These are phyloP conservation scores for Lophius americanus DNA, from an alignment of 2,797 vertebrate genomes.

Conservation along the genomic window DNA sequence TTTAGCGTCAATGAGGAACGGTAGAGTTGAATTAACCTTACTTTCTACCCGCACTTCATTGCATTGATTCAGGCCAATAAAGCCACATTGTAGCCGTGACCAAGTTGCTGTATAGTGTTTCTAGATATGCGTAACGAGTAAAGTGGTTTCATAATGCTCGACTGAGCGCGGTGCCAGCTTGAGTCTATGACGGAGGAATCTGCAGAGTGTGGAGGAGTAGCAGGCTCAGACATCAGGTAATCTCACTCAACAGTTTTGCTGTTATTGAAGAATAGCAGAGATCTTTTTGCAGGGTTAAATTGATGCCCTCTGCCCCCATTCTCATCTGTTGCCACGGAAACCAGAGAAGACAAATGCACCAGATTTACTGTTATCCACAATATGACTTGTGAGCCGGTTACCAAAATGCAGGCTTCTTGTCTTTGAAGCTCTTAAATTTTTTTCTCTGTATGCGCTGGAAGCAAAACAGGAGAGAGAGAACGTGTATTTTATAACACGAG, in stretches of 20 bases:
- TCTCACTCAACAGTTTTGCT: conserved; percentile 46
- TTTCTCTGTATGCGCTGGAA: neutral
- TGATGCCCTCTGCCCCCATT: conserved; percentile 51
- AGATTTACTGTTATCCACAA: conserved; percentile 47
- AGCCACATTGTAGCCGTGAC: conserved; percentile 18
- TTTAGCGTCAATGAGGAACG: conserved; percentile 47
- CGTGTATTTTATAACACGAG: neutral
- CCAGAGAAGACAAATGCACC: conserved; percentile 59
- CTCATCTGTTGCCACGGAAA: conserved; percentile 69
- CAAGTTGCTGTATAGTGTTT: conserved; percentile 32
- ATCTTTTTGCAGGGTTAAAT: conserved; percentile 60
- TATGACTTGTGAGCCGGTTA: conserved; percentile 37
- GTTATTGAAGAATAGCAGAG: conserved; percentile 52
- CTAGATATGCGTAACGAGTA: conserved; percentile 45
- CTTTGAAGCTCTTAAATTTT: conserved; percentile 5
- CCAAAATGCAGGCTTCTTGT: conserved; percentile 31
- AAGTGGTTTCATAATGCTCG: conserved; percentile 43
- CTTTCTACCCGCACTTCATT: conserved; percentile 32
- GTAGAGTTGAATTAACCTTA: conserved; percentile 62
- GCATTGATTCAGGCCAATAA: conserved; percentile 48
- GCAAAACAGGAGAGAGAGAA: neutral
- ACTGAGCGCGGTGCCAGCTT: conserved; percentile 28
- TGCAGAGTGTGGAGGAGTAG: conserved; percentile 31
- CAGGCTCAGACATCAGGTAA: conserved; percentile 40
- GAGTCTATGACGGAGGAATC: conserved; percentile 15